phyloP scores from a whole-genome alignment of 2,797 vertebrate genomes.

The Todus mexicanus region DNA sequence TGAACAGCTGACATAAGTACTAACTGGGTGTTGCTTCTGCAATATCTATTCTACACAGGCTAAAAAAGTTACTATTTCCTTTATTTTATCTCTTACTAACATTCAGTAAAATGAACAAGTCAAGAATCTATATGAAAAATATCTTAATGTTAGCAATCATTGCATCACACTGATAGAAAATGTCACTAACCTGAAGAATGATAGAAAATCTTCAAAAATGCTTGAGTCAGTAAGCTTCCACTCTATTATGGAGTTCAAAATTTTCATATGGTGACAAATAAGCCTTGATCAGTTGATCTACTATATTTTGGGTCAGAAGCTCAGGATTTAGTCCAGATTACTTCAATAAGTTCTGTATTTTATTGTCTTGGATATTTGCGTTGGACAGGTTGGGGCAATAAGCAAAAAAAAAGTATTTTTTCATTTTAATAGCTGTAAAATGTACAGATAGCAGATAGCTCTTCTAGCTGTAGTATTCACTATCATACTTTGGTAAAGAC shows the following conservation, averaged over 20 bases:
- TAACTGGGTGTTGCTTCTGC: background rate
- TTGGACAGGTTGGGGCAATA: background rate
- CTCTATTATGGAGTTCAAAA: background rate
- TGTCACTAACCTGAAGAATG: background rate
- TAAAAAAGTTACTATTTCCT: background rate
- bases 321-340: background rate
- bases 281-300: background rate
- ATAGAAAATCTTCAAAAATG: background rate
- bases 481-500: background rate
- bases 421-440: background rate
- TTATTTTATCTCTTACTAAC: background rate
- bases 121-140: background rate
- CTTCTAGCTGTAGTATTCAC: background rate
- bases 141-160: background rate
- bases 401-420: background rate
- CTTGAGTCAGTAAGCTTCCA: background rate
- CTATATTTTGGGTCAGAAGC: background rate
- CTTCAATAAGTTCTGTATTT: background rate
- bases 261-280: background rate
- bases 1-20: background rate
- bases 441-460: background rate
- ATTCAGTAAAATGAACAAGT: background rate
- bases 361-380: background rate
- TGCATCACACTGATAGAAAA: accelerated
- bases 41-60: background rate